Conservation (phyloP, 1,140 invertebrate genomes). For the Andricus grossulariae region DNA sequence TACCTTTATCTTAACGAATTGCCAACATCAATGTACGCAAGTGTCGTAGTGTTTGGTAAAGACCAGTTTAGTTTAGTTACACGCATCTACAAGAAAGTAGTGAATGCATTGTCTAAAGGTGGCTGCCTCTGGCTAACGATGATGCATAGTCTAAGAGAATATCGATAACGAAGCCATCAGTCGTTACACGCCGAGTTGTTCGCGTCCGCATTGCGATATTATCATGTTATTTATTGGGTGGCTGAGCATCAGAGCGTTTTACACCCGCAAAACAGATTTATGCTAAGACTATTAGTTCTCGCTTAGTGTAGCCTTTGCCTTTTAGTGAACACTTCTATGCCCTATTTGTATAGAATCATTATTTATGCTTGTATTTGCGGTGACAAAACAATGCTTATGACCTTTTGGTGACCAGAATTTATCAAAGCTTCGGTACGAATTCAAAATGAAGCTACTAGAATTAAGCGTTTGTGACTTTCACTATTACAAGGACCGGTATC, state of each 20-base stretch:
- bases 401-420: neutral
- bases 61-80: neutral
- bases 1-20: neutral
- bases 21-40: neutral
- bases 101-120: neutral
- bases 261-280: conserved; percentile 19
- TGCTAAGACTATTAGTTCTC: conserved; percentile 10
- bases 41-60: neutral
- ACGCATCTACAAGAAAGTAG: neutral
- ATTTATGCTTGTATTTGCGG: neutral
- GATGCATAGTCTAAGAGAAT: neutral
- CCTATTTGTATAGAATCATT: neutral
- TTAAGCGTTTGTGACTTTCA: neutral
- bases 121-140: neutral
- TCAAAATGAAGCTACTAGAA: neutral
- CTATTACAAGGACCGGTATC: neutral
- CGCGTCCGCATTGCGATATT: conserved; percentile 18
- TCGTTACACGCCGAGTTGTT: neutral
- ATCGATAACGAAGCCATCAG: conserved; percentile 27
- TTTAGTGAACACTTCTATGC: neutral
- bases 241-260: conserved; percentile 5
- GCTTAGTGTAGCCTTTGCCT: neutral
- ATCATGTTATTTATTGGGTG: conserved; percentile 17
- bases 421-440: neutral
- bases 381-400: neutral